Base-by-base conservation (phyloP, 2,113 vertebrate genomes). In the Cheirogaleus medius region DNA sequence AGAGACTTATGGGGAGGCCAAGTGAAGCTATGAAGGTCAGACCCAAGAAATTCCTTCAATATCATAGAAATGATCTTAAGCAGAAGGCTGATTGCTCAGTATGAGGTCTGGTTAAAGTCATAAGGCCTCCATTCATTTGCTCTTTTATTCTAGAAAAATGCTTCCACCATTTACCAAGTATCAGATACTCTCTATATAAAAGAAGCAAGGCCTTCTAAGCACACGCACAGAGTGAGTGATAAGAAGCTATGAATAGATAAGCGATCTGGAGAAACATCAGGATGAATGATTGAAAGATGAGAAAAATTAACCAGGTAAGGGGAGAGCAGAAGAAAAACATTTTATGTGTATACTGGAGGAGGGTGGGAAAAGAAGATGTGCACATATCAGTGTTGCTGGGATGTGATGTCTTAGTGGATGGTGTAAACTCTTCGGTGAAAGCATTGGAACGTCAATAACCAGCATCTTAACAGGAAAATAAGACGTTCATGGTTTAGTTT, bases 11-110 rank as follows among this genome's bases (percentile, higher is more conserved):
- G 4, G 52, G 20, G 63, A 92, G n/a, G 13, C 49, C 49, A 60
- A 49, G n/a, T 73, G 21, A 92, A 89, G 49, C 25, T 60, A 15
- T 91, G 63, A 89, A 76, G 52, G 52, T 96, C 78, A 95, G 82
- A 77, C 9, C 34, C 37, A 39, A 60, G 29, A 80, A 94, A 76
- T 37, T 78, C 69, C 37, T 92, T 90, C 25, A 1, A 5, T 60
- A 32, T 42, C 44, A 69, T 4, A 32, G 89, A 86, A 88, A 92
- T 44, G 17, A 27, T 74, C 56, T 73, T 76, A 88, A 91, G n/a
- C 21, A 27, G 56, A 86, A 94, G 64, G 23, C 10, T 63, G 39
- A 66, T 56, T 76, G 9, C 12, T 81, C 39, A 73, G 17, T 74
- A 10, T 82, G 15, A 83, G 37, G 80, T 91, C 86, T 64, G 66